Conservation (phyloP, 2,888 invertebrate genomes). For the Cerastis rubricosa region DNA sequence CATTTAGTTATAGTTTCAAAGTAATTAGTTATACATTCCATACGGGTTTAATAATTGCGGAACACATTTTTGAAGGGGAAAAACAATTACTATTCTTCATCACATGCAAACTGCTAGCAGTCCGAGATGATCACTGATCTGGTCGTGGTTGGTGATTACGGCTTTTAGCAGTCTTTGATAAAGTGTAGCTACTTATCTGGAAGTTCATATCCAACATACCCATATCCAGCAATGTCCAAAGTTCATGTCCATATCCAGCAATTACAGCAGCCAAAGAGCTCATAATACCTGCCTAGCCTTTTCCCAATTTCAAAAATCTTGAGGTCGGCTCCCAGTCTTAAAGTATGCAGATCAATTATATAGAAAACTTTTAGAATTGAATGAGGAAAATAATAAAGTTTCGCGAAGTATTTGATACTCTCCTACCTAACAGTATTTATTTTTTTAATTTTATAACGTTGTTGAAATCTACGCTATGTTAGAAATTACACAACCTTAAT, state of each 20-base stretch:
- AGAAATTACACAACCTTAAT: slow-evolving; percentile 31
- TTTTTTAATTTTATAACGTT: not conserved
- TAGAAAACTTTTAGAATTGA: not conserved
- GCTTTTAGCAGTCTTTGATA: not conserved
- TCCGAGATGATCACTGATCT: not conserved
- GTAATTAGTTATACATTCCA: slow-evolving; percentile 4
- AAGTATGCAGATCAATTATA: too few relatives aligned
- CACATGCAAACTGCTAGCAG: not conserved
- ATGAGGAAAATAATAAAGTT: not conserved
- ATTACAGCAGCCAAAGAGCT: not conserved
- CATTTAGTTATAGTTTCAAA: slow-evolving; percentile 23
- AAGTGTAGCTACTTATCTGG: not conserved
- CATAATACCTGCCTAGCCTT: too few relatives aligned
- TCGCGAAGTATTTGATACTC: not conserved
- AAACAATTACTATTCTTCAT: not conserved
- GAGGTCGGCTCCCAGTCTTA: not conserved
- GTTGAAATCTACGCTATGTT: slow-evolving; percentile 17
- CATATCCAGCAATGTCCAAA: too few relatives aligned
- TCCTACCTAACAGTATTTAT: too few relatives aligned
- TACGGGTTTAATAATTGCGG: not conserved
- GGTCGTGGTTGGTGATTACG: too few relatives aligned
- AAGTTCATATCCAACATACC: not conserved
- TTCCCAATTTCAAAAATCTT: not conserved
- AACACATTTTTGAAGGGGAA: not conserved
- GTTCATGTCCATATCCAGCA: not conserved